Percentiles rank a stretch among this genome's conserved stretches.
These are phyloP conservation scores for Ichneumoninae sp. DNA, from an alignment of 2,888 invertebrate species.

Conservation along the genomic window DNA sequence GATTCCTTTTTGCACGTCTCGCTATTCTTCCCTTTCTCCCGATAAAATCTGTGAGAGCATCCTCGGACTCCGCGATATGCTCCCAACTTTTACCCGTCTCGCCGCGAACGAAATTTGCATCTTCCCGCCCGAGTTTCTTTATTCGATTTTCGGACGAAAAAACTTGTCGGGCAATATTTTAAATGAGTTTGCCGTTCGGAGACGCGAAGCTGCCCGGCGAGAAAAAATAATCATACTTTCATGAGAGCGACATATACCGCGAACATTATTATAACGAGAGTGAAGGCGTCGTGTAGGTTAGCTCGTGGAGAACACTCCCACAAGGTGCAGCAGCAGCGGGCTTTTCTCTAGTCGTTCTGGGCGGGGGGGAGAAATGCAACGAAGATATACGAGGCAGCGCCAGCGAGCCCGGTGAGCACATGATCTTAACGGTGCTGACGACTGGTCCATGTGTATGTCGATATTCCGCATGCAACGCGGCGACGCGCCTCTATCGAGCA, in stretches of 20 bases:
- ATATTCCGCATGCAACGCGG: conserved; percentile 47
- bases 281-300: conserved; percentile 25
- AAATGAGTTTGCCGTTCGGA: conserved; percentile 22
- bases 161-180: conserved; percentile 30
- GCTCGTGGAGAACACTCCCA: conserved; percentile 46
- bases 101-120: conserved; percentile 46
- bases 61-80: conserved; percentile 17
- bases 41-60: neutral
- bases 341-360: conserved; percentile 21
- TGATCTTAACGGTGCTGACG: conserved; percentile 32
- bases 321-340: conserved; percentile 50
- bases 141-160: conserved; percentile 30
- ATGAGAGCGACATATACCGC: conserved; percentile 31
- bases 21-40: neutral
- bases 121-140: neutral
- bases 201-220: neutral
- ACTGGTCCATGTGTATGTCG: conserved; percentile 47
- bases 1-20: too few relatives aligned
- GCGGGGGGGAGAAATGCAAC: conserved; percentile 49
- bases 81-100: neutral
- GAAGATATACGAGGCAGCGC: conserved; percentile 57
- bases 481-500: conserved; percentile 34
- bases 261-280: conserved; percentile 45
- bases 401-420: neutral
- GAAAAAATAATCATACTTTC: conserved; percentile 45